phyloP scores from a whole-genome alignment of 2,888 invertebrate genomes.

The Lutraria lutraria region DNA sequence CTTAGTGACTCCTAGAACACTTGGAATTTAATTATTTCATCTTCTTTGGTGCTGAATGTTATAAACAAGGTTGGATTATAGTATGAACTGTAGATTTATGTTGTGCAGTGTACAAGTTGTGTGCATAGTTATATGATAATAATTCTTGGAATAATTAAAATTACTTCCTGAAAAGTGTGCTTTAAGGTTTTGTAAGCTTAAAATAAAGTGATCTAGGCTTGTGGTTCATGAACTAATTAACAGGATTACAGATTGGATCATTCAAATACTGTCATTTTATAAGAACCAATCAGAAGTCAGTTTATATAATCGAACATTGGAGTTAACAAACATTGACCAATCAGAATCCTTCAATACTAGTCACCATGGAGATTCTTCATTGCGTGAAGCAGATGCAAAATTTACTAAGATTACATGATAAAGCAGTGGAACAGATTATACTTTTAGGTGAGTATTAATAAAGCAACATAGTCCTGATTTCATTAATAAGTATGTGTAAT shows the following conservation, averaged over 20 bases:
- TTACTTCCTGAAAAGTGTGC: background rate
- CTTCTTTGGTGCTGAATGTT: too few species aligned
- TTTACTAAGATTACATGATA: constrained; percentile 47
- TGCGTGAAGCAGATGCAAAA: constrained; percentile 45
- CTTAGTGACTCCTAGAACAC: too few species aligned
- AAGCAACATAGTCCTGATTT: too few species aligned
- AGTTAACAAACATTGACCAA: constrained; percentile 1
- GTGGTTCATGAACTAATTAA: background rate
- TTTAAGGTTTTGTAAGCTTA: background rate
- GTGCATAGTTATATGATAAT: too few species aligned
- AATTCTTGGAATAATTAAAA: background rate
- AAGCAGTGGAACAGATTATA: constrained; percentile 55
- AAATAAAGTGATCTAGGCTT: background rate
- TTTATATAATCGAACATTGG: background rate
- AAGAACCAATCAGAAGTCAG: background rate
- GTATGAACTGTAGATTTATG: too few species aligned
- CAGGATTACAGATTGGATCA: background rate
- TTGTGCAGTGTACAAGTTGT: too few species aligned
- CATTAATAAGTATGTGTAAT: too few species aligned
- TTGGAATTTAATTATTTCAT: too few species aligned
- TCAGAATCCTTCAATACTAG: background rate
- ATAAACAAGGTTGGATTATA: too few species aligned
- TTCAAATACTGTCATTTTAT: background rate
- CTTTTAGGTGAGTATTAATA: constrained; percentile 51
- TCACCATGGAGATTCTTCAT: constrained; percentile 46